These are phyloP conservation scores for Lycaon pictus DNA, from an alignment of 2,113 vertebrate genomes.

Conservation along the genomic window DNA sequence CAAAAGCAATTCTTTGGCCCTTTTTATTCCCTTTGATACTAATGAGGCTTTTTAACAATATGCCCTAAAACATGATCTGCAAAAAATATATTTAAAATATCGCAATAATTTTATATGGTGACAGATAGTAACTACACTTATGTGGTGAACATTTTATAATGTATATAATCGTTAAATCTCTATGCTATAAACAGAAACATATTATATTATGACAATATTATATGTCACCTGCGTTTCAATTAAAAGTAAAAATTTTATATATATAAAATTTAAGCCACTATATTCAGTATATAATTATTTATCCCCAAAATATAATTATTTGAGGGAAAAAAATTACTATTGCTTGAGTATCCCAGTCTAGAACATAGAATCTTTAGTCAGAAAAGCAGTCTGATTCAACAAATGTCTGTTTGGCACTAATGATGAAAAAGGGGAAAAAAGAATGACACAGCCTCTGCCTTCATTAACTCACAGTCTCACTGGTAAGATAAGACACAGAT, in stretches of 20 bases:
- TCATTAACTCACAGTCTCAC: not conserved
- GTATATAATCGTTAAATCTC: not conserved
- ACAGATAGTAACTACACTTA: not conserved
- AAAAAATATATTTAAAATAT: not conserved
- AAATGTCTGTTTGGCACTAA: not conserved
- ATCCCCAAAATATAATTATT: not conserved
- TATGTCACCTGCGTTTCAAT: not conserved
- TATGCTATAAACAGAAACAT: not conserved
- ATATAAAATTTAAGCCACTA: not conserved
- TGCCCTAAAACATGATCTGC: not conserved
- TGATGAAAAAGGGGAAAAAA: not conserved
- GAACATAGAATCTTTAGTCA: not conserved
- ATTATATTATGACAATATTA: not conserved
- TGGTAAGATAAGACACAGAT: not conserved
- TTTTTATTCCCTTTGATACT: constrained; percentile 71
- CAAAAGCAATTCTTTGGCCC: constrained; percentile 63
- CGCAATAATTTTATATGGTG: not conserved
- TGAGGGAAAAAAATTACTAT: not conserved
- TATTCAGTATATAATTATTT: not conserved
- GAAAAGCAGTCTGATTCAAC: not conserved
- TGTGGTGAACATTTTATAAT: not conserved
- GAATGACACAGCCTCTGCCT: not conserved
- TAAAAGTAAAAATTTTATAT: not conserved
- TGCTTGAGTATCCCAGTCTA: not conserved
- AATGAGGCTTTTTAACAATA: not conserved